Evolutionary conservation across 1,140 invertebrate species (phyloP).

Genomic region (Meloidogyne floridensis): DNA sequence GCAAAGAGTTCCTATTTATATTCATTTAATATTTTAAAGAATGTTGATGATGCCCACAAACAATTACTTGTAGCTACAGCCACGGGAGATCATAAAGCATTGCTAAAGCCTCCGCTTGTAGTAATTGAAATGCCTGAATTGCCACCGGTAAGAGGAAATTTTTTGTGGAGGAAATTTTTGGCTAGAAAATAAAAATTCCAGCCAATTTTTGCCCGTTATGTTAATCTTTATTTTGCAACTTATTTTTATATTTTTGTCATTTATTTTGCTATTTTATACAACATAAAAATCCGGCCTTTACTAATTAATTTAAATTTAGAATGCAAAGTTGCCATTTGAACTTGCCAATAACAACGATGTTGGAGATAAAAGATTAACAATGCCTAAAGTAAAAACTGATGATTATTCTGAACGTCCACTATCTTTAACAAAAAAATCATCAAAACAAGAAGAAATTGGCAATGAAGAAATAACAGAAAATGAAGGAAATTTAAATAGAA

Average conservation of each 20-base stretch:
- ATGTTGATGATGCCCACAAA: constrained; percentile 6
- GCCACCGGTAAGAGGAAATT: not conserved
- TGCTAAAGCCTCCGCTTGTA: constrained; percentile 4
- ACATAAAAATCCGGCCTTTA: too few species aligned
- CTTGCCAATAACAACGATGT: not conserved
- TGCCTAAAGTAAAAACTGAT: not conserved
- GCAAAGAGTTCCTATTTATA: not conserved
- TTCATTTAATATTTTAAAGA: too few species aligned
- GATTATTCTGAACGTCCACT: not conserved
- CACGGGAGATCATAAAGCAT: not conserved
- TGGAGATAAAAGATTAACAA: not conserved
- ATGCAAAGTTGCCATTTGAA: not conserved
- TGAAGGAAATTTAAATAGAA: not conserved
- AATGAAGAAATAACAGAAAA: not conserved
- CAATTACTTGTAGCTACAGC: not conserved
- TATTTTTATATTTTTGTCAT: too few species aligned
- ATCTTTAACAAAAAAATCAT: not conserved
- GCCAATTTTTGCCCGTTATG: too few species aligned
- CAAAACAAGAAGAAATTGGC: not conserved
- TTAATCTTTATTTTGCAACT: too few species aligned
- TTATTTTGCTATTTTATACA: too few species aligned
- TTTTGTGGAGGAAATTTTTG: too few species aligned
- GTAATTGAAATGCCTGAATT: not conserved
- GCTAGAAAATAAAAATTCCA: too few species aligned
- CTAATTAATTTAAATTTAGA: not conserved